Evolutionary conservation across 2,888 invertebrate species (phyloP).

Genomic region (Diachrysia chrysitis): DNA sequence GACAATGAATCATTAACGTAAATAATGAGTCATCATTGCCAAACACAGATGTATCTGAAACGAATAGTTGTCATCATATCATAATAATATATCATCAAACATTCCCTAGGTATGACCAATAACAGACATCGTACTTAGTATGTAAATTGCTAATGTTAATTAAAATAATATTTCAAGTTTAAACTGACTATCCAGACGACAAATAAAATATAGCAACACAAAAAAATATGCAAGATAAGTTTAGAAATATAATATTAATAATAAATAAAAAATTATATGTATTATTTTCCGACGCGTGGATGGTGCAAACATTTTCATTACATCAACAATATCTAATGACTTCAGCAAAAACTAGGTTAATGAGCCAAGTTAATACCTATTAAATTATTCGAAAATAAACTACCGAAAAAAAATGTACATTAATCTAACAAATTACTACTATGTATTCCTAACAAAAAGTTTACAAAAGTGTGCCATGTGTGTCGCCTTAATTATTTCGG

Average conservation of each 20-base stretch:
- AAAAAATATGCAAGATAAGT: no score
- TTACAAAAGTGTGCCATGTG: constrained; percentile 58
- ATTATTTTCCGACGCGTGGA: no score
- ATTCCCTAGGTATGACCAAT: constrained; percentile 69
- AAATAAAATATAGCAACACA: no score
- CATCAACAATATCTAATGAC: no score
- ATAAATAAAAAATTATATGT: no score
- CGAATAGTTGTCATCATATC: constrained; percentile 57
- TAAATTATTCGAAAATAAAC: no score
- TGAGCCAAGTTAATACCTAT: no score
- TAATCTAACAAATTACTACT: background rate
- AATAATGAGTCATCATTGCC: constrained; percentile 71
- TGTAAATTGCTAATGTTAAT: constrained; percentile 61
- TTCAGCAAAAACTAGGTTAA: no score
- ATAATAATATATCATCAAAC: constrained; percentile 62
- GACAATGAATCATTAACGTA: constrained; percentile 72
- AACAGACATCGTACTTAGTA: constrained; percentile 39
- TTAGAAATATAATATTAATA: no score
- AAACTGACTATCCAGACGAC: background rate
- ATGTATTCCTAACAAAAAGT: constrained; percentile 29
- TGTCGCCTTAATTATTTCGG: constrained; percentile 62
- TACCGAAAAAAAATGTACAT: no score
- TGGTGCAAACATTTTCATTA: no score
- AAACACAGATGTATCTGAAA: constrained; percentile 75
- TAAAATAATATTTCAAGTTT: background rate